Evolutionary conservation across 2,888 invertebrate species (phyloP), one percentile per base, ranked within the genome.

Genomic region (Electrophaes corylata): DNA sequence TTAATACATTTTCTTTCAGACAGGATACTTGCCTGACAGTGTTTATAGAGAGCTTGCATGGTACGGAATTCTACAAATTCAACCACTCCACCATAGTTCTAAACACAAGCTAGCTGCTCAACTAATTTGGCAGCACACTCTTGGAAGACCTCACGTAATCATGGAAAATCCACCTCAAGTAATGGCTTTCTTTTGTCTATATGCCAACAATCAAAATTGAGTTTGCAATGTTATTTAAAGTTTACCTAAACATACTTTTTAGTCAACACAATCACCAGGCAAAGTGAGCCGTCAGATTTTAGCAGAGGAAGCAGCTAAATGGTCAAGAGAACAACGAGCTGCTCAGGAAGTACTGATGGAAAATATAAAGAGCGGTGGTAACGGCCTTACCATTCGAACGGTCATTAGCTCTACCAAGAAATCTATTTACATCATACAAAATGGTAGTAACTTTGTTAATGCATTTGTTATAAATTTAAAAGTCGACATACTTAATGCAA

Each of bases 301-400:
- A 55, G 90, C 91, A 0, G 91, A 91, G 62, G 89, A 91, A 66
- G 91, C 91, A 2, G 87, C 91, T 0, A 90, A 91, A 52, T 91
- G 91, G 91, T 90, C 91, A 0, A 75, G 91, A 14, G 90, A 89
- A 61, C 91, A 91, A 63, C 76, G 89, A 0, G 87, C 88, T 0
- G 86, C 88, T 0, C 91, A 91, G 57, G 91, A 91, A 63, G 88
- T 90, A 0, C 66, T 91, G 0, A 89, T 91, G 91, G 91, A 91
- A 62, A 91, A 88, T 40, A 90, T 91, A 4, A 91, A 89, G 66
- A 90, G 80, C 53, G 91, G 91, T 1, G 91, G 91, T 1, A 91
- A 91, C 44, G 91, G 91, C 0, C 72, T 91, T 4, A 89, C 89
- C 0, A 87, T 91, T 1, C 75, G 91, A 19, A 90, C 90, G 4